Base-by-base conservation (phyloP, 1,140 invertebrate species). In the Drosophila elegans region DNA sequence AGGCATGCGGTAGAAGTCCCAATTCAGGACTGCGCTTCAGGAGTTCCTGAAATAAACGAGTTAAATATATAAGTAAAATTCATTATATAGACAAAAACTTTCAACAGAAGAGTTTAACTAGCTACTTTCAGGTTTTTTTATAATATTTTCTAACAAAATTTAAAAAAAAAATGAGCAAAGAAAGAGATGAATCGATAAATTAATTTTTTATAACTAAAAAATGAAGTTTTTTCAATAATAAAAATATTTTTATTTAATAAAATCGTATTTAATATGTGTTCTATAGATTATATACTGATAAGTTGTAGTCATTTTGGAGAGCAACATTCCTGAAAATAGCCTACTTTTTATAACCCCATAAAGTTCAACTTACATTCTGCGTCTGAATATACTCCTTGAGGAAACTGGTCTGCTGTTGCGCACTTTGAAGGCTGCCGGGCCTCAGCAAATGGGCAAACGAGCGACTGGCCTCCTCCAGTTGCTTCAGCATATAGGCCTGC, bases 361-460 rank as follows among this genome's bases (percentile, higher is more conserved):
- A 32, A 6, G 29, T 32, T 32, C 6, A 32, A 32, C 64, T 71
- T n/a, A 92, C 91, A 60, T 92, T 92, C 46, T 96, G 95, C 29
- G 96, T 96, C 80, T 96, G 94, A 68, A 98, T 94, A 93, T 97
- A 99, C 93, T 99, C 98, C 80, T 96, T 95, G 6, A 98, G 93
- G 93, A 98, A 98, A 64, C 95, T 95, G 51, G 95, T 94, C 93
- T 98, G 98, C 85, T 98, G 97, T 57, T 94, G 92, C 2, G 95
- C 93, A 61, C 95, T 94, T 90, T 97, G 97, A 68, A 95, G 95
- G 82, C 96, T 97, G 21, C 95, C 94, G 12, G 95, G 95, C 61
- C 95, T 95, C 6, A 99, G 93, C 45, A 98, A 93, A 84, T 95
- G 95, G 53, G 96, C 94, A 91, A 98, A 97, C 60, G 97, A 96